phyloP scores from a whole-genome alignment of 2,113 vertebrate genomes.

The Ceyx melanurus region DNA sequence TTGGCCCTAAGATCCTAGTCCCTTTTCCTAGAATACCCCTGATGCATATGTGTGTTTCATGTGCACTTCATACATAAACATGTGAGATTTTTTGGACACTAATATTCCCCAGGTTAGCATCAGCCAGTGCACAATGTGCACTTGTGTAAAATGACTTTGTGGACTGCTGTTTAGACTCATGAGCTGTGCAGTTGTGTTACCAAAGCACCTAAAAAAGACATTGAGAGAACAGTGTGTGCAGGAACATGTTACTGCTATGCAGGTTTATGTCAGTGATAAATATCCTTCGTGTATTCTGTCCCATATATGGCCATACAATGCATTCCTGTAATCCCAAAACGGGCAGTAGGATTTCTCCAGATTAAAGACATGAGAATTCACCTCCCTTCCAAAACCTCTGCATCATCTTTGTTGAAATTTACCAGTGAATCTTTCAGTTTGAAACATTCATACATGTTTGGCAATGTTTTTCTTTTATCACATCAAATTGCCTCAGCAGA shows the following conservation, averaged over 20 bases:
- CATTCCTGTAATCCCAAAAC: not conserved
- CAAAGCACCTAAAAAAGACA: not conserved
- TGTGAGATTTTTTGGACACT: not conserved
- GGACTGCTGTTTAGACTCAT: not conserved
- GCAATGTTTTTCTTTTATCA: not conserved
- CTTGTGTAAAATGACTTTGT: not conserved
- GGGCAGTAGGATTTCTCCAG: not conserved
- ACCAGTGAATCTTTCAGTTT: not conserved
- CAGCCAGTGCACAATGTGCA: not conserved
- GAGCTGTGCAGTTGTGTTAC: not conserved
- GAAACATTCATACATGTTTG: not conserved
- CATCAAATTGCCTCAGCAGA: not conserved
- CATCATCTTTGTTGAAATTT: not conserved
- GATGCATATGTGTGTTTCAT: not conserved
- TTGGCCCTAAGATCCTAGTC: not conserved
- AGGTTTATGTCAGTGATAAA: not conserved
- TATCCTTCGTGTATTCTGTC: not conserved
- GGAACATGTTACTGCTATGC: not conserved
- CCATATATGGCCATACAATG: not conserved
- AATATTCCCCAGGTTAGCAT: not conserved
- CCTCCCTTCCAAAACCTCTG: not conserved
- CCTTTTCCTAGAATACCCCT: not conserved
- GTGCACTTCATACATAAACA: not conserved
- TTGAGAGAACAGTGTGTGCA: not conserved
- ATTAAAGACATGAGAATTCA: not conserved